Conservation (phyloP, 2,888 invertebrate species). For the Hypercompe scribonia region DNA sequence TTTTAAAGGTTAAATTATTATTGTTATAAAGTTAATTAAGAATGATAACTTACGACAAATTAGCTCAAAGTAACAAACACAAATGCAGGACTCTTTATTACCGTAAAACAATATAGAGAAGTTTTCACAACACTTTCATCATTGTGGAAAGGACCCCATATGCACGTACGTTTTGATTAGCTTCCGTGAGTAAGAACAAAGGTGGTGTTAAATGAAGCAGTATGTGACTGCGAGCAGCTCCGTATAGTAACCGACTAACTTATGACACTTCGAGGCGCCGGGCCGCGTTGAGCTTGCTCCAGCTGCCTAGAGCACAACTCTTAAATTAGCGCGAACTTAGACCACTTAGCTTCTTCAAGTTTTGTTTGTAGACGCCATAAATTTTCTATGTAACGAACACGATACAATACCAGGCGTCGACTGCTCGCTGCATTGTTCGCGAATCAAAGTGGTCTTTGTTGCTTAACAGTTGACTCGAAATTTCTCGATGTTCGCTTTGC, state of each 20-base stretch:
- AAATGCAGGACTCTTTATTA: constrained; percentile 37
- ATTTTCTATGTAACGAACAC: constrained; percentile 75
- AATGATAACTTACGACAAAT: constrained; percentile 40
- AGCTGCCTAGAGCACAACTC: constrained; percentile 73
- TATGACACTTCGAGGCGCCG: constrained; percentile 75
- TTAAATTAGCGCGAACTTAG: constrained; percentile 85
- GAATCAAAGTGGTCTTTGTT: constrained; percentile 69
- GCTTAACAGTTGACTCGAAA: constrained; percentile 62
- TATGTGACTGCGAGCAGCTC: constrained; percentile 56
- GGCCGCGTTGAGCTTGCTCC: constrained; percentile 60
- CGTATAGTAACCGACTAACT: constrained; percentile 69
- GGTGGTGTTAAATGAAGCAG: constrained; percentile 70
- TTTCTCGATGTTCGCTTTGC: constrained; percentile 57
- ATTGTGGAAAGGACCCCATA: constrained; percentile 44
- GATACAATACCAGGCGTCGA: constrained; percentile 70
- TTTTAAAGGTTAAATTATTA: background rate
- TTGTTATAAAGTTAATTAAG: constrained; percentile 38
- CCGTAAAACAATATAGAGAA: constrained; percentile 45
- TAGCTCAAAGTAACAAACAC: constrained; percentile 34
- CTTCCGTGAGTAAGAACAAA: constrained; percentile 66
- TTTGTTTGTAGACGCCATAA: constrained; percentile 83
- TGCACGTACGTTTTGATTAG: constrained; percentile 65
- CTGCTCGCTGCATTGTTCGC: constrained; percentile 66
- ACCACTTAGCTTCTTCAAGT: constrained; percentile 83
- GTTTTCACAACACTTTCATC: constrained; percentile 48